These are phyloP conservation scores for Leptodactylus fuscus DNA, from an alignment of 2,113 vertebrate genomes.

Conservation along the genomic window DNA sequence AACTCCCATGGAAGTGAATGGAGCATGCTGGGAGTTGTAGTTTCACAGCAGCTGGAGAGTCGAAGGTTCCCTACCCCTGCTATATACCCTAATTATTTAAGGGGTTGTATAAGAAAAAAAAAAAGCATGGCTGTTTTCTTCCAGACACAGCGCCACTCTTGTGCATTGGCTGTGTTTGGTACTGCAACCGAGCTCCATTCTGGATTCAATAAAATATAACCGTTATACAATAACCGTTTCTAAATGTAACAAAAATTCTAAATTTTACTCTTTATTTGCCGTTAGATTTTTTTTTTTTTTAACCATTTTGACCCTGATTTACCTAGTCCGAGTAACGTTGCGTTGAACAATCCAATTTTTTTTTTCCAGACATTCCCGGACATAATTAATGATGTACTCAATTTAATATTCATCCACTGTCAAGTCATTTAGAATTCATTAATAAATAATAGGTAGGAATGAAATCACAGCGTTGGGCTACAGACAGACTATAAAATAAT, in stretches of 20 bases:
- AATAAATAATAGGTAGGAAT: slow-evolving; percentile 32
- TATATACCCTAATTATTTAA: not conserved
- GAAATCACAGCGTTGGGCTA: slow-evolving; percentile 23
- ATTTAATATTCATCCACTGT: slow-evolving; percentile 41
- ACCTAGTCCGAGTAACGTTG: not conserved
- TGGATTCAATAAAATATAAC: too few species aligned
- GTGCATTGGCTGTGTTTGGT: not conserved
- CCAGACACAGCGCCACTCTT: not conserved
- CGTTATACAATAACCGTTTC: too few species aligned
- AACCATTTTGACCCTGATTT: not conserved
- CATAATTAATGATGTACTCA: slow-evolving; percentile 21
- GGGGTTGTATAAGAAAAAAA: not conserved
- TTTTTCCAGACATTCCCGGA: slow-evolving; percentile 22
- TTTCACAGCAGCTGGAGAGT: too few species aligned
- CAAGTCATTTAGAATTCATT: slow-evolving; percentile 36
- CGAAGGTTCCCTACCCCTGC: too few species aligned
- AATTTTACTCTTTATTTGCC: too few species aligned
- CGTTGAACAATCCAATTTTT: not conserved
- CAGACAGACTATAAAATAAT: slow-evolving; percentile 29
- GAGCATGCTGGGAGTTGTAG: too few species aligned
- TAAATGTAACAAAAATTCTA: not conserved
- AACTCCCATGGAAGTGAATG: too few species aligned
- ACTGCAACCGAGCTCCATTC: too few species aligned
- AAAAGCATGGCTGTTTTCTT: not conserved
- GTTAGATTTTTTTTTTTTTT: too few species aligned